phyloP scores from a whole-genome alignment of 2,797 vertebrate genomes.

The Sebastes trivittatus region DNA sequence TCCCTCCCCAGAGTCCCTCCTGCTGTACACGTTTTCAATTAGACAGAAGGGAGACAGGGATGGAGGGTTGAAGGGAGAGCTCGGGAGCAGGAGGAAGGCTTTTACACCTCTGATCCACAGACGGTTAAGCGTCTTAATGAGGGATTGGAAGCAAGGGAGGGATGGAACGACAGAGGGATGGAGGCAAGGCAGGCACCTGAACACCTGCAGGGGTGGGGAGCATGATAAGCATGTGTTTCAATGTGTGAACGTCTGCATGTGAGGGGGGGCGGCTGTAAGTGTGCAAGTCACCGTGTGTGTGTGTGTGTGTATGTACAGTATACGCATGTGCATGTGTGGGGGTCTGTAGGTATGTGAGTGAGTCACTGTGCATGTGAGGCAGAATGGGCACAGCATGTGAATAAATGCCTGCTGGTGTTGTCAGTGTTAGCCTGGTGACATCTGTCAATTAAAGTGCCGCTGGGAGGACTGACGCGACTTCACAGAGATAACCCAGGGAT shows the following conservation, averaged over 20 bases:
- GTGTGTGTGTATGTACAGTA: conserved; percentile 18
- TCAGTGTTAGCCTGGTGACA: conserved; percentile 42
- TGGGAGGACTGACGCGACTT: conserved; percentile 19
- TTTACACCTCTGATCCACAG: conserved; percentile 78
- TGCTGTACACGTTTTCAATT: conserved; percentile 78
- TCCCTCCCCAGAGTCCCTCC: conserved; percentile 61
- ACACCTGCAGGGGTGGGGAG: conserved; percentile 77
- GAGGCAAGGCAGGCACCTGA: conserved; percentile 65
- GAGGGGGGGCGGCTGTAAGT: conserved; percentile 14
- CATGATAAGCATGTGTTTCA: conserved; percentile 67
- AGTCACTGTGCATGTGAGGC: conserved; percentile 18
- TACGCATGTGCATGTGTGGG: not conserved
- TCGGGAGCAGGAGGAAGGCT: conserved; percentile 64
- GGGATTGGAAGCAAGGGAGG: conserved; percentile 68
- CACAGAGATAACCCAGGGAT: conserved; percentile 30
- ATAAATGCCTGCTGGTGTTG: conserved; percentile 38
- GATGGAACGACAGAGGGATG: conserved; percentile 53
- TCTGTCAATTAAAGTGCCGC: conserved; percentile 33
- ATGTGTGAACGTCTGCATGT: conserved; percentile 61
- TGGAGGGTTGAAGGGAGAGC: conserved; percentile 56
- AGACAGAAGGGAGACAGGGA: conserved; percentile 72
- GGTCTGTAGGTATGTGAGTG: conserved; percentile 15
- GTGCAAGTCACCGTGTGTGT: conserved; percentile 18
- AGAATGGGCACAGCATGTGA: conserved; percentile 29
- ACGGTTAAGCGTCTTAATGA: conserved; percentile 74